Evolutionary conservation across 2,888 invertebrate genomes (phyloP), one percentile per base, ranked within the genome.

Genomic region (Phragmatobia fuliginosa): DNA sequence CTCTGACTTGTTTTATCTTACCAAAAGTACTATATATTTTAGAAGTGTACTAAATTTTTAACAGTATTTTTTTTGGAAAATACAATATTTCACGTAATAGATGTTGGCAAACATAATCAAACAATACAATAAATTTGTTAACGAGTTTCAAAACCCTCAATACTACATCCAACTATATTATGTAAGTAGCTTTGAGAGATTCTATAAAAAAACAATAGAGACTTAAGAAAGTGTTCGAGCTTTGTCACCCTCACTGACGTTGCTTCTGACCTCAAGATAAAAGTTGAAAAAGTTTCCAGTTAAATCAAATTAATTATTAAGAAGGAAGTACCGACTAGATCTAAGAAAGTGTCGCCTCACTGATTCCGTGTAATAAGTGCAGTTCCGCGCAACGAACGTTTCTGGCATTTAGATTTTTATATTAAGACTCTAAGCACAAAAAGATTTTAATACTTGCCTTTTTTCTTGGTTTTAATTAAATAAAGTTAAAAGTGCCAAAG

Each of bases 251-350:
- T 64, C 66, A 66, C 71, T 67, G 33, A 32, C 59, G 32, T 65
- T 61, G 32, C 63, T 41, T 67, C 65, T 33, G 67, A 71, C 76
- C 67, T 66, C 36, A 49, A 68, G 63, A 76, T 69, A 65, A 69
- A 69, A 65, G 69, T 52, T 38, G 28, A 61, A 56, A n/a, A 64
- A 56, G 31, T 65, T 69, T 28, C 25, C 56, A 38, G 69, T 61
- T 66, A 65, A 65, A 69, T 66, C 65, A 65, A 69, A 69, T 69
- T 69, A 69, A 69, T 69, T 69, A 65, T 69, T 65, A 61, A 38
- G n/a, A 32, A 52, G 33, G 61, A 56, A 64, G 68, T 64, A 65
- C 61, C 56, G 32, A 64, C 64, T 69, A 36, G 65, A 65, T 69
- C 52, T 32, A 52, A 69, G 65, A 65, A 60, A 69, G 38, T 32